A percentile compares a stretch with the other conserved stretches of the same genome.
Evolutionary conservation across 2,797 vertebrate genomes (phyloP).

Genomic region (Silurus aristotelis): DNA sequence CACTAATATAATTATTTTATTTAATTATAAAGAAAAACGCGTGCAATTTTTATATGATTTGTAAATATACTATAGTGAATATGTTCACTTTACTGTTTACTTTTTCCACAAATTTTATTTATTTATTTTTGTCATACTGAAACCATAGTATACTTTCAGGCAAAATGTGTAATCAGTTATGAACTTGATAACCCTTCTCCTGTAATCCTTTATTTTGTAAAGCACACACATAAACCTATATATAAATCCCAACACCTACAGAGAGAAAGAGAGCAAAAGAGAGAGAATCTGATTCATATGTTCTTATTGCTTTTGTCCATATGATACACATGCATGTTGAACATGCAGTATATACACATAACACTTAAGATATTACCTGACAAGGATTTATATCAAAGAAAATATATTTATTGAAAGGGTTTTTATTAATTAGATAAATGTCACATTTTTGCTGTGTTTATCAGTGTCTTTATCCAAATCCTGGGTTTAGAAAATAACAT

Average conservation of each 20-base stretch:
- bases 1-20: slow-evolving; percentile 8
- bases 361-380: slow-evolving; percentile 39
- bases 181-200: slow-evolving; percentile 43
- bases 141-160: neutral
- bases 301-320: slow-evolving; percentile 54
- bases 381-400: slow-evolving; percentile 12
- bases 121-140: neutral
- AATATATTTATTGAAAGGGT: neutral
- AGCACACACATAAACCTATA: slow-evolving; percentile 40
- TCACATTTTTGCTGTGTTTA: neutral
- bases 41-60: neutral
- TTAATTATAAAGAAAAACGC: neutral
- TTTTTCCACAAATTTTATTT: neutral
- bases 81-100: neutral
- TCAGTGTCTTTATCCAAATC: neutral
- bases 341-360: slow-evolving; percentile 33
- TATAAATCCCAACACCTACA: slow-evolving; percentile 33
- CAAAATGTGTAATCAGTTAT: slow-evolving; percentile 30
- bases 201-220: slow-evolving; percentile 52
- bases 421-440: neutral
- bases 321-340: slow-evolving; percentile 44
- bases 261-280: slow-evolving; percentile 5
- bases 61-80: neutral
- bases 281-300: slow-evolving; percentile 44
- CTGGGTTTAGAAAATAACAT: neutral